Base-by-base conservation (phyloP, 1,140 invertebrate genomes). In the Lucilia cuprina region DNA sequence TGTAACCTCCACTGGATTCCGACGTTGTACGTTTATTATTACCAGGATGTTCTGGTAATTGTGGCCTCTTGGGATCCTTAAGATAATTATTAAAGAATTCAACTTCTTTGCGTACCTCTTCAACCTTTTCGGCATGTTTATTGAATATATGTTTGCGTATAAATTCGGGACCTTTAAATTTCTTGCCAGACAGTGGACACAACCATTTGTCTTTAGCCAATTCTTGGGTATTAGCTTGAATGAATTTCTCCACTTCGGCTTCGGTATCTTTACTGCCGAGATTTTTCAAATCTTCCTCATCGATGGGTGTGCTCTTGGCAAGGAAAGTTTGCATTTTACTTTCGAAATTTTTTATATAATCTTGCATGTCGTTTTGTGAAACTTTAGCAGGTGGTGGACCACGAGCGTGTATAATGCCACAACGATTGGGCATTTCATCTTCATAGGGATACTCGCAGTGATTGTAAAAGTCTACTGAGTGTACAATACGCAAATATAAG, bases 341-440 rank as follows among this genome's bases (percentile, higher is more conserved):
- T 91, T 99, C 97, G 86, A 97, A 97, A 19, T 93, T 92, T 84
- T 94, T 94, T 47, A 96, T 95, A 88, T 97, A 97, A 84, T 97
- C 96, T 86, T 94, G 94, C 30, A 97, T 92, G 88, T 96, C 95
- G 87, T 93, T 93, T 5, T 86, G 91, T 0, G 91, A 93, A 80
- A 97, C 95, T 91, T 97, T 96, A 70, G 94, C 94, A 1, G 98
- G 96, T 5, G 96, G 94, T 21, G 95, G 94, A 82, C 97, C 98
- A 80, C 99, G 93, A 0, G 98, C 98, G 91, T 99, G 99, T 93
- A 99, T 97, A 85, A 99, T 99, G 17, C 98, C 98, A 92, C 98
- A 99, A 41, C 98, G 93, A 91, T 99, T 99, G 0, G 99, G 99
- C 99, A 99, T 99, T 90, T 99, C 98, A 92, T 99, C 99, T 92